Conservation (phyloP, 2,113 vertebrate species). For the Accipiter cooperii region DNA sequence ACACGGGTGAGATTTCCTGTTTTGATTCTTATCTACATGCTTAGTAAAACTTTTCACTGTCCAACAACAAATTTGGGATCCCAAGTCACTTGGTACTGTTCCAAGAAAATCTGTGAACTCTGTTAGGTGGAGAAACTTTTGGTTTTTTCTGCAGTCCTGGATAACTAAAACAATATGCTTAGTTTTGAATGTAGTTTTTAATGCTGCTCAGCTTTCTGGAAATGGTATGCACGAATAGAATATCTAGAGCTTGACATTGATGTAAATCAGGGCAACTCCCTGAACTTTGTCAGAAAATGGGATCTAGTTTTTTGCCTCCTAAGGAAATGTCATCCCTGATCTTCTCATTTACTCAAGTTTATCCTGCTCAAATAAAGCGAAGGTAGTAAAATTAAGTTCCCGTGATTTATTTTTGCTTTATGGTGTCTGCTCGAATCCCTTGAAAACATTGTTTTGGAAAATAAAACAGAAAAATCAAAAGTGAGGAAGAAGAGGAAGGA, state of each 20-base stretch:
- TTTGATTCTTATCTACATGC: background rate
- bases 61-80: background rate
- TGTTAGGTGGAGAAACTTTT: background rate
- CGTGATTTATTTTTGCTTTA: background rate
- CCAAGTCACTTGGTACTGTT: background rate
- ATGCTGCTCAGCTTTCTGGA: background rate
- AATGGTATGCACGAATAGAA: background rate
- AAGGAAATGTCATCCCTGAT: background rate
- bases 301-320: background rate
- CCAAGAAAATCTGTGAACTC: background rate
- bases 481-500: background rate
- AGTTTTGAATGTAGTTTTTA: background rate
- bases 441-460: background rate
- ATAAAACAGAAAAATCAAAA: background rate
- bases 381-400: background rate
- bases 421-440: background rate
- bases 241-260: background rate
- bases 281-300: background rate
- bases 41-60: background rate
- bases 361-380: background rate
- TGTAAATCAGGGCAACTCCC: background rate
- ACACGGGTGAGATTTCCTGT: background rate
- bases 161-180: background rate
- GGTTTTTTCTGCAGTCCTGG: background rate
- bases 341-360: background rate